These are phyloP conservation scores for Paraplagusia blochii DNA, from an alignment of 2,113 vertebrate species.

Conservation along the genomic window DNA sequence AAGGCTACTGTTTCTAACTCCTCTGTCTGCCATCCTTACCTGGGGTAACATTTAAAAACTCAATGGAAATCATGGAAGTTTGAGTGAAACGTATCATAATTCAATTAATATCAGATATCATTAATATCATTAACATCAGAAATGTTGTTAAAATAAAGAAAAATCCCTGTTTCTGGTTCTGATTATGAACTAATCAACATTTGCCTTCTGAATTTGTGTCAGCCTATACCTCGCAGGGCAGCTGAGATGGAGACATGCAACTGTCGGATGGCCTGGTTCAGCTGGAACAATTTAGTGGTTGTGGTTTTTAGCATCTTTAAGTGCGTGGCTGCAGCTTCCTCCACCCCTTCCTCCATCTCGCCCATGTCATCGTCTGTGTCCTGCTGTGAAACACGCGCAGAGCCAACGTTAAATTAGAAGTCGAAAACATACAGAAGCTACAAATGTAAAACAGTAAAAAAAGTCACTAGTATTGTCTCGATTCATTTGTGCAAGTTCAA, in stretches of 20 bases:
- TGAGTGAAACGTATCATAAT: too few relatives aligned
- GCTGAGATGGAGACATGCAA: slow-evolving; percentile 68
- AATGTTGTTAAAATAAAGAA: too few relatives aligned
- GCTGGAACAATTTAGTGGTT: slow-evolving; percentile 75
- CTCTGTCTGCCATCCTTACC: too few relatives aligned
- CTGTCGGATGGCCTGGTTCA: slow-evolving; percentile 77
- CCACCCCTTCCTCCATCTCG: slow-evolving; percentile 42
- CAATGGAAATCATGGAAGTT: too few relatives aligned
- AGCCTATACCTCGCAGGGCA: slow-evolving; percentile 77
- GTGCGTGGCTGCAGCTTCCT: slow-evolving; percentile 48
- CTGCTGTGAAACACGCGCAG: slow-evolving; percentile 43
- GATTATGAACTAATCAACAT: neutral
- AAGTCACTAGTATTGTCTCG: too few relatives aligned
- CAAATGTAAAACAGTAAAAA: neutral
- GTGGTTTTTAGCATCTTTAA: slow-evolving; percentile 63
- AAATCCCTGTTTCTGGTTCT: too few relatives aligned
- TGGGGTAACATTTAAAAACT: too few relatives aligned
- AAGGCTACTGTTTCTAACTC: too few relatives aligned
- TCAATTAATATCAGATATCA: too few relatives aligned
- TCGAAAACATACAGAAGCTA: neutral
- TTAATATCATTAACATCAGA: too few relatives aligned
- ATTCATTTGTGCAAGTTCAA: neutral
- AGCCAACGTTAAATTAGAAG: neutral
- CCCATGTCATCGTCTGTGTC: slow-evolving; percentile 42
- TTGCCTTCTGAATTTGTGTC: slow-evolving; percentile 1